Evolutionary conservation across 2,888 invertebrate species (phyloP).

Genomic region (Caenorhabditis uteleia): DNA sequence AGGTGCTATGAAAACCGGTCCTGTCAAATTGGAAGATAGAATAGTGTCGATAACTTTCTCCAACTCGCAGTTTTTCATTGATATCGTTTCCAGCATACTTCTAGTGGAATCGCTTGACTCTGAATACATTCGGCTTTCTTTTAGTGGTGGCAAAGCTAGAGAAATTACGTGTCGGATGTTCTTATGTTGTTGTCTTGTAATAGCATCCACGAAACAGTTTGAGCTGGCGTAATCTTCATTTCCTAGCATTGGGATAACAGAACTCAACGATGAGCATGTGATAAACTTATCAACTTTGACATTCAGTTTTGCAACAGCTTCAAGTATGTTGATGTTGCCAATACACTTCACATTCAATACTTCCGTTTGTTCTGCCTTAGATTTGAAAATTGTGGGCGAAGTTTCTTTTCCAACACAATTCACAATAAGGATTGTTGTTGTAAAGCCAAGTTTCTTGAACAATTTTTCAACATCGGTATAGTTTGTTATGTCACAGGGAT

Average conservation of each 20-base stretch:
- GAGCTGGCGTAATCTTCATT: slow-evolving; percentile 57
- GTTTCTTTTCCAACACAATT: slow-evolving; percentile 45
- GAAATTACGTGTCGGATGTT: slow-evolving; percentile 12
- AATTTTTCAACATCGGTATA: slow-evolving; percentile 1
- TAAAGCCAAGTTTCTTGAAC: neutral
- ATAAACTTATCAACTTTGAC: slow-evolving; percentile 41
- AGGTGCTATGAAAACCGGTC: slow-evolving; percentile 10
- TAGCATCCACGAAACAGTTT: slow-evolving; percentile 51
- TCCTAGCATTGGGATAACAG: slow-evolving; percentile 51
- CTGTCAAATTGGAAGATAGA: too few species aligned
- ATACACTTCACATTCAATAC: slow-evolving; percentile 39
- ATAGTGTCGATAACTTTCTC: slow-evolving; percentile 2
- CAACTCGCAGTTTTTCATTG: slow-evolving; percentile 16
- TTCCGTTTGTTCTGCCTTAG: slow-evolving; percentile 16
- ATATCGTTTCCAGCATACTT: slow-evolving; percentile 7
- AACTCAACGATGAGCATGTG: slow-evolving; percentile 54
- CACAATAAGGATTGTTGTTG: slow-evolving; percentile 13
- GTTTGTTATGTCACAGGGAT: slow-evolving; percentile 14
- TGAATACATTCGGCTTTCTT: slow-evolving; percentile 35
- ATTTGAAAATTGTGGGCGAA: slow-evolving; percentile 19
- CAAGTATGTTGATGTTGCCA: slow-evolving; percentile 39
- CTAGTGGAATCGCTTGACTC: slow-evolving; percentile 4
- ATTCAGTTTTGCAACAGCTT: slow-evolving; percentile 14
- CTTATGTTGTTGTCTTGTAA: slow-evolving; percentile 7
- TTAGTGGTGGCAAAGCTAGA: slow-evolving; percentile 40